A percentile compares a stretch with the other conserved stretches of the same genome.
Conservation (phyloP, 2,888 invertebrate genomes). For the Cephalotes varians region DNA sequence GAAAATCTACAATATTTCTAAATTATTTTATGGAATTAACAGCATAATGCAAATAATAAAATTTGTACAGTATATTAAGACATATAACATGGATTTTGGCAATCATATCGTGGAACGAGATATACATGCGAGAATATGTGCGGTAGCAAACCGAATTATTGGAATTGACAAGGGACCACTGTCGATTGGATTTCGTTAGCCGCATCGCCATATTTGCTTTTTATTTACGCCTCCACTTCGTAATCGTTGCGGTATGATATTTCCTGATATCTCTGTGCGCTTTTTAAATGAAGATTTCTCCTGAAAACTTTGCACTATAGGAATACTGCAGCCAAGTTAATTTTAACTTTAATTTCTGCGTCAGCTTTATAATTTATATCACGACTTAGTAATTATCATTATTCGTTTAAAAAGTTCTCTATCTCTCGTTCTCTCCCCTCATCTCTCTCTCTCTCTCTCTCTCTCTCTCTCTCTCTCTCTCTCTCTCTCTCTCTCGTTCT, state of each 20-base stretch:
- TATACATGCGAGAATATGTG: constrained; percentile 33
- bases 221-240: constrained; percentile 63
- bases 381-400: constrained; percentile 13
- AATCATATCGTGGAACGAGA: constrained; percentile 25
- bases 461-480: neutral
- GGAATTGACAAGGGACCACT: constrained; percentile 60
- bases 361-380: constrained; percentile 21
- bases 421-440: too few species aligned
- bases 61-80: constrained; percentile 24
- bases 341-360: neutral
- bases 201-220: constrained; percentile 68
- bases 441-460: too few species aligned
- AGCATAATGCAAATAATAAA: neutral
- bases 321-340: neutral
- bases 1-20: neutral
- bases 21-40: neutral
- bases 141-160: constrained; percentile 67
- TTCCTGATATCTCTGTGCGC: neutral
- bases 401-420: constrained; percentile 2
- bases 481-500: neutral
- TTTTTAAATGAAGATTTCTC: constrained; percentile 29
- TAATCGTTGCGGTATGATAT: constrained; percentile 62
- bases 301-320: constrained; percentile 3
- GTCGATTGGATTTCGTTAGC: constrained; percentile 61
- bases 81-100: constrained; percentile 22